Percentiles rank a stretch among this genome's conserved stretches.
phyloP scores from a whole-genome alignment of 1,140 invertebrate genomes.

The Scaptomyza pallida region DNA sequence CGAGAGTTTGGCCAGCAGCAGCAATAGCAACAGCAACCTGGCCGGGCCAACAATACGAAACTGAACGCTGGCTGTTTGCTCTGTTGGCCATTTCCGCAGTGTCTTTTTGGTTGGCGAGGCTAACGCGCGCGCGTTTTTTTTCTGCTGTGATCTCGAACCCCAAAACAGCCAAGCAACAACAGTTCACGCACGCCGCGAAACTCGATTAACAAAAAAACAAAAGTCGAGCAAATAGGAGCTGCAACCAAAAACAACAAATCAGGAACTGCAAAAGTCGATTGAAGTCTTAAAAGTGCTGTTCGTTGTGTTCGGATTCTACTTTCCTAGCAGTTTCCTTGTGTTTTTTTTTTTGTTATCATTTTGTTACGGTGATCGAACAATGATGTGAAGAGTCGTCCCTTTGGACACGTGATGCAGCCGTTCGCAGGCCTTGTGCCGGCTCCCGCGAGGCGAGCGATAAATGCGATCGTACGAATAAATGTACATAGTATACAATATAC shows the following conservation, averaged over 20 bases:
- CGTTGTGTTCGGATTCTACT: not conserved
- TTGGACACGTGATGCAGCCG: slow-evolving; percentile 38
- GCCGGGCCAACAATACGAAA: slow-evolving; percentile 11
- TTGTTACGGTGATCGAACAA: slow-evolving; percentile 21
- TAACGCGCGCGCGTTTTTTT: slow-evolving; percentile 70
- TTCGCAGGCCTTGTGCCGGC: slow-evolving; percentile 38
- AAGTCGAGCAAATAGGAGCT: not conserved
- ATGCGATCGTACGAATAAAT: slow-evolving; percentile 36
- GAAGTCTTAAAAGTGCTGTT: slow-evolving; percentile 12
- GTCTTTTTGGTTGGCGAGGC: slow-evolving; percentile 78
- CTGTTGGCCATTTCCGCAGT: slow-evolving; percentile 59
- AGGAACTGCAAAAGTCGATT: slow-evolving; percentile 1
- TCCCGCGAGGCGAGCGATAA: slow-evolving; percentile 25
- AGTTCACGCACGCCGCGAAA: slow-evolving; percentile 3
- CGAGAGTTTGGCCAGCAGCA: slow-evolving; percentile 1
- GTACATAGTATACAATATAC: not conserved
- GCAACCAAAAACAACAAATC: slow-evolving; percentile 10
- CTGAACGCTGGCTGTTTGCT: no score
- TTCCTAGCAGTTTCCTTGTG: not conserved
- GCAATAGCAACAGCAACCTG: slow-evolving; percentile 10
- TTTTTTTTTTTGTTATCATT: slow-evolving; percentile 5
- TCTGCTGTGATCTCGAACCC: slow-evolving; percentile 51
- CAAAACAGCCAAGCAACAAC: slow-evolving; percentile 18
- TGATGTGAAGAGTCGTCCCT: slow-evolving; percentile 42
- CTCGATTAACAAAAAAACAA: slow-evolving; percentile 3